Evolutionary conservation across 2,797 vertebrate genomes (phyloP).

Genomic region (Sorex maritimensis): DNA sequence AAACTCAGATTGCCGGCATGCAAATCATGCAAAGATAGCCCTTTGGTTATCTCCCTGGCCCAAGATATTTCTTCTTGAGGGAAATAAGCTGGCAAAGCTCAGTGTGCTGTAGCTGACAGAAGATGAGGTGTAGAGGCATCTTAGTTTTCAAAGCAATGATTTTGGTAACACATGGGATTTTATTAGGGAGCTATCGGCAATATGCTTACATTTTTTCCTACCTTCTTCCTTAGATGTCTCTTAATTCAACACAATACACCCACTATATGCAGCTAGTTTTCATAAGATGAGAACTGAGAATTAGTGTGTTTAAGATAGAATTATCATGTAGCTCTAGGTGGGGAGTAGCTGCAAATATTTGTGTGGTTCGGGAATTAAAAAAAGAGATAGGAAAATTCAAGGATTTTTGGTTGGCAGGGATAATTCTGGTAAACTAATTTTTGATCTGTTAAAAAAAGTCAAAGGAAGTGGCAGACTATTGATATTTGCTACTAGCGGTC

Average conservation of each 20-base stretch:
- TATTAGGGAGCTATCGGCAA: neutral
- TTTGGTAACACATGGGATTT: conserved; percentile 15
- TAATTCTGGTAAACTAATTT: conserved; percentile 45
- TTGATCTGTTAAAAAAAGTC: conserved; percentile 38
- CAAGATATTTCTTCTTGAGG: conserved; percentile 6
- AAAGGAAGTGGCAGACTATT: neutral
- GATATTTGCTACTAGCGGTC: neutral
- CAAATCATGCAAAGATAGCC: too few relatives aligned
- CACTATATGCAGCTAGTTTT: neutral
- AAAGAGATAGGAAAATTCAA: conserved; percentile 26
- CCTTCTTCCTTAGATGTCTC: neutral
- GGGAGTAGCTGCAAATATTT: conserved; percentile 39
- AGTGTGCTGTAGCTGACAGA: neutral
- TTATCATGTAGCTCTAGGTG: neutral
- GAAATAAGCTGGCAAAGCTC: neutral
- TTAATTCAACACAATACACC: neutral
- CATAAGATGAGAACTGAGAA: neutral
- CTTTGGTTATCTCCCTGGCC: too few relatives aligned
- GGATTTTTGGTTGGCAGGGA: conserved; percentile 52
- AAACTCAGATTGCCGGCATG: too few relatives aligned
- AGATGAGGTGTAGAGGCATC: neutral
- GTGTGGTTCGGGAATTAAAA: neutral
- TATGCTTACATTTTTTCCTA: conserved; percentile 33
- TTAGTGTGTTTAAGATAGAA: too few relatives aligned
- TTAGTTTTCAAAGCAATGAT: conserved; percentile 53